Percentiles rank a stretch among this genome's conserved stretches.
These are phyloP conservation scores for Acromyrmex charruanus DNA, from an alignment of 1,140 invertebrate genomes.

Conservation along the genomic window DNA sequence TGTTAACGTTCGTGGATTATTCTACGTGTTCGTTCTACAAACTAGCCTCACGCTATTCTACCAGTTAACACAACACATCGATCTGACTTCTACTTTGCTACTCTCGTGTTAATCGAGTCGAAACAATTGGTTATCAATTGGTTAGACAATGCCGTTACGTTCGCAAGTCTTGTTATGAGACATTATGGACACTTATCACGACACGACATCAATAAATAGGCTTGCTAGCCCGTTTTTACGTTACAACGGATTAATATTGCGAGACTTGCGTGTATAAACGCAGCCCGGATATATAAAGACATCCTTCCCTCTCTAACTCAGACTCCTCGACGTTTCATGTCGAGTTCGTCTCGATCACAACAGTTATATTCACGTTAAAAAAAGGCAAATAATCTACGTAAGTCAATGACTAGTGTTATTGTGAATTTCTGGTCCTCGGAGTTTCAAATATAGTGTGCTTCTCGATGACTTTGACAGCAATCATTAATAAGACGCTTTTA, in stretches of 20 bases:
- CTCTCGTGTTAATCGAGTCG: constrained; percentile 29
- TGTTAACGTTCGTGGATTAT: constrained; percentile 7
- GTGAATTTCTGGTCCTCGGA: constrained; percentile 81
- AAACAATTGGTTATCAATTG: constrained; percentile 44
- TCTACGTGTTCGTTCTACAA: constrained; percentile 38
- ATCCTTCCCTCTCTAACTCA: not conserved
- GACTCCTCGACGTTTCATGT: not conserved
- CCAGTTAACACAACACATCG: constrained; percentile 60
- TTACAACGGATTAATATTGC: constrained; percentile 56
- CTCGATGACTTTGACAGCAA: constrained; percentile 12
- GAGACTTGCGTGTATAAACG: constrained; percentile 24
- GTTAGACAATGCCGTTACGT: constrained; percentile 55
- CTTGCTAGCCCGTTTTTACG: constrained; percentile 39
- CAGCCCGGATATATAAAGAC: not conserved
- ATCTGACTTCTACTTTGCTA: constrained; percentile 57
- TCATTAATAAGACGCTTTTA: constrained; percentile 7
- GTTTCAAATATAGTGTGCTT: constrained; percentile 72
- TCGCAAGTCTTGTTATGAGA: constrained; percentile 56
- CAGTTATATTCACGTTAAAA: not conserved
- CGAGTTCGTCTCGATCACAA: constrained; percentile 11
- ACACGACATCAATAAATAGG: constrained; percentile 74
- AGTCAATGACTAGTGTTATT: constrained; percentile 73
- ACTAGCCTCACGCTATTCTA: constrained; percentile 48
- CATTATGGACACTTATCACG: constrained; percentile 75
- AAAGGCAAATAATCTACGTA: constrained; percentile 45